Evolutionary conservation across 2,797 vertebrate genomes (phyloP), one percentile per base, ranked within the genome.

Genomic region (Hydrocynus forskahlii): DNA sequence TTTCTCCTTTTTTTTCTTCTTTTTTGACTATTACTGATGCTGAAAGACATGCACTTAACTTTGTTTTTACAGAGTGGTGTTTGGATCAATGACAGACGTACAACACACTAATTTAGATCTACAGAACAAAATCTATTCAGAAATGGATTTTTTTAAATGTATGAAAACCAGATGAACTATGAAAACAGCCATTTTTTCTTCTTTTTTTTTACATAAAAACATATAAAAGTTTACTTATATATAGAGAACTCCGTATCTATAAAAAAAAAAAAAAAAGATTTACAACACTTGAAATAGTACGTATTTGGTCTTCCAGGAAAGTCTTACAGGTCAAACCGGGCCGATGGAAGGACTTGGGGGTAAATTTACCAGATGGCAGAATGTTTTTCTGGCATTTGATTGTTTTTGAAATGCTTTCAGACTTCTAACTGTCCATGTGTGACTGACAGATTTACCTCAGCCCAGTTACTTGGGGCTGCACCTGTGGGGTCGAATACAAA

Each of bases 191-290:
- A 77, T 59, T 81, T 82, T 81, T 86, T 77, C 59, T 29, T 38
- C 74, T 81, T 80, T 87, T 86, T 88, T 88, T 90, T 87, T 92
- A 90, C 87, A 92, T 90, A 93, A 92, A 93, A 94, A 93, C 91
- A 93, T 93, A 94, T 85, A 92, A 94, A 94, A 92, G 91, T 91
- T 91, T 87, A 88, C 88, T 91, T 90, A 90, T 89, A 90, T 89
- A 92, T 89, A 89, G 76, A 84, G 75, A 89, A 83, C 89, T 89
- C 86, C 64, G 82, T 89, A 89, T 91, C 90, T 84, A 90, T 90
- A 93, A 17, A 62, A 64, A 64, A 64, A 12, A 35, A 16, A 93
- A 92, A 88, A 91, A 8, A 79, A 4, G 57, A 78, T 84, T 93
- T 94, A 94, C 93, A 94, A 93, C 91, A 93, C 89, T 62, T 81